These are phyloP conservation scores for Drosophila parvula DNA, from an alignment of 1,140 invertebrate species.

Conservation along the genomic window DNA sequence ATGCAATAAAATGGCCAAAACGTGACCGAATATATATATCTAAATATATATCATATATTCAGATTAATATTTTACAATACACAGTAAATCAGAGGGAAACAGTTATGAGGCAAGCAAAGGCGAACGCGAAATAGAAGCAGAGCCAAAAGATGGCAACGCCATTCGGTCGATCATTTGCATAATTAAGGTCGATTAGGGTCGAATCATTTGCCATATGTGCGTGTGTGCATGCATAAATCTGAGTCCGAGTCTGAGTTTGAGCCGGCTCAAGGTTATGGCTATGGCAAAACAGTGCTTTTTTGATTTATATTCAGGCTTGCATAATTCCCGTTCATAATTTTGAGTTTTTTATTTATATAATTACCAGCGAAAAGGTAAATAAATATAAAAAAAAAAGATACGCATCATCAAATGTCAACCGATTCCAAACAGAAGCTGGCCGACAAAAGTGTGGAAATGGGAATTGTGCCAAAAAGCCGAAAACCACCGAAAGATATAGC, in stretches of 20 bases:
- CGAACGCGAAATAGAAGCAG: constrained; percentile 14
- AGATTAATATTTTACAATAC: constrained; percentile 45
- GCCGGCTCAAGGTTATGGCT: constrained; percentile 71
- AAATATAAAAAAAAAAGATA: constrained; percentile 26
- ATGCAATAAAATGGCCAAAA: constrained; percentile 13
- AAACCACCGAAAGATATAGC: constrained; percentile 28
- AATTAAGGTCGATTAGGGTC: constrained; percentile 79
- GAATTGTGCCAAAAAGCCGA: constrained; percentile 39
- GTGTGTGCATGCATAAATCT: constrained; percentile 40
- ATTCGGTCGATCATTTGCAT: constrained; percentile 65
- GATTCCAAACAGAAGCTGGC: constrained; percentile 47
- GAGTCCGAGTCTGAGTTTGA: constrained; percentile 54
- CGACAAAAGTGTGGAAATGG: constrained; percentile 43
- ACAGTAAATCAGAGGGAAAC: constrained; percentile 44
- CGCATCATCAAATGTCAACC: constrained; percentile 53
- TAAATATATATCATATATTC: constrained; percentile 11
- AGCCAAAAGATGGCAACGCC: constrained; percentile 30
- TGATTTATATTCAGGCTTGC: constrained; percentile 57
- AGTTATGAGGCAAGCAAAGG: constrained; percentile 59
- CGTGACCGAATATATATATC: constrained; percentile 13
- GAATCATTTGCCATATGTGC: constrained; percentile 52
- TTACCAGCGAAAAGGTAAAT: constrained; percentile 15
- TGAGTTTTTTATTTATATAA: constrained; percentile 28
- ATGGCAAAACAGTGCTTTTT: constrained; percentile 58
- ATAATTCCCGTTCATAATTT: constrained; percentile 52